Base-by-base conservation (phyloP, 35 echinoderm and acorn worm species). In the Diadema setosum region DNA sequence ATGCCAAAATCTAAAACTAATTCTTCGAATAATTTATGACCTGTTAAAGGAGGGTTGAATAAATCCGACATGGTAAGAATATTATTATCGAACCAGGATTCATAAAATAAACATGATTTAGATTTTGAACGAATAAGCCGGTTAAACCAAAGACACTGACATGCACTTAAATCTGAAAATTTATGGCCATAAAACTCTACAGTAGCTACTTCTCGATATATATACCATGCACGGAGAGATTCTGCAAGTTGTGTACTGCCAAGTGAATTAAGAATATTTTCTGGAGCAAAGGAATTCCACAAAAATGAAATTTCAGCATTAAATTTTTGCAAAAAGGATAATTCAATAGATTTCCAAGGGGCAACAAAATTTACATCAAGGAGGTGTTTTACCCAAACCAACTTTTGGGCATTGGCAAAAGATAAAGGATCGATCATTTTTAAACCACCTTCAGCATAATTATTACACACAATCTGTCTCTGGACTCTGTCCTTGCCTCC, bases 131-230 rank as follows among this genome's bases (percentile, higher is more conserved):
- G 36, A 46, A 82, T 46, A 6, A 45, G 18, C 49, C 42, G 44
- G 26, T 82, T 82, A 46, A 82, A 82, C 78, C 78, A 82, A 5
- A 82, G 6, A 82, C 6, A 82, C 25, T 82, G 78, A 46, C 78
- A 82, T 7, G 78, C 42, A 46, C 78, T 26, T 6, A 82, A 25
- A 45, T 82, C 42, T 45, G 39, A 45, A 45, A 45, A 82, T 45
- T 42, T 46, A 15, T 26, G 35, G 21, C 2, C 78, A 48, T 29
- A 82, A 45, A 45, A 23, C 21, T 82, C 78, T 48, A 24, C 33
- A 45, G 78, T 45, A 82, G 81, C 18, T 33, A 21, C 30, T 32
- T 57, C 46, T 44, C 81, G 23, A 40, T 31, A 83, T 42, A 81
- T 26, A 25, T 81, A 81, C 76, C 76, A 81, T 18, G 76, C 6